A percentile compares a stretch with the other conserved stretches of the same genome.
These are phyloP conservation scores for Crossoptilon crossoptilon DNA, from an alignment of 2,797 vertebrate genomes.

Conservation along the genomic window DNA sequence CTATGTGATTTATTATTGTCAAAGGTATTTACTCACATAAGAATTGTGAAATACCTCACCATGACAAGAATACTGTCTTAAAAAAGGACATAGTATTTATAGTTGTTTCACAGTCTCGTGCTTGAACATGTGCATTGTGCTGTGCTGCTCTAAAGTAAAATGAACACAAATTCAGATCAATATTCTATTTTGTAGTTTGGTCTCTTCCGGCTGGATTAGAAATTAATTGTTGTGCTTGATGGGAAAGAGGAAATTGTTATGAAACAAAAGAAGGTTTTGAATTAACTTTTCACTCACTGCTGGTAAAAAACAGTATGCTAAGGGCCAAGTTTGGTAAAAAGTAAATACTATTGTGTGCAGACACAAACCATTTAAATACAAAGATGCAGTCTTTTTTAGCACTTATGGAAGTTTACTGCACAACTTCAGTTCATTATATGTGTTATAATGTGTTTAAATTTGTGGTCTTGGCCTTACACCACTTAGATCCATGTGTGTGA, in stretches of 20 bases:
- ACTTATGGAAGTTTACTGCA: neutral
- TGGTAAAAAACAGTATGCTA: neutral
- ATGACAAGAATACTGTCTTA: neutral
- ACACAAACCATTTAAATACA: neutral
- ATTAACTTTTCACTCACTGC: slow-evolving; percentile 8
- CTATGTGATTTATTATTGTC: neutral
- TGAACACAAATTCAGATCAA: slow-evolving; percentile 27
- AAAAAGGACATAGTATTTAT: neutral
- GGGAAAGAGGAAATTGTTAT: slow-evolving; percentile 13
- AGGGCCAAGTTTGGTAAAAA: neutral
- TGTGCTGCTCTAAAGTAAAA: neutral
- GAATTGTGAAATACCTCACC: neutral
- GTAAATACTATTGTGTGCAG: neutral
- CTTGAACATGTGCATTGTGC: neutral
- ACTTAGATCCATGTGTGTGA: neutral
- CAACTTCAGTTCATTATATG: neutral
- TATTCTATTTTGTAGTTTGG: neutral
- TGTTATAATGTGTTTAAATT: neutral
- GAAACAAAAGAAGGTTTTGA: slow-evolving; percentile 9
- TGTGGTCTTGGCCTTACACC: neutral
- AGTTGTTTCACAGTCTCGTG: neutral
- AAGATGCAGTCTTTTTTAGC: neutral
- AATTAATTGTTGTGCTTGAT: slow-evolving; percentile 34
- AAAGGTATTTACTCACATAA: neutral
- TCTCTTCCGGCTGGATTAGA: slow-evolving; percentile 20